Evolutionary conservation across 2,888 invertebrate genomes (phyloP), one percentile per base, ranked within the genome.

Genomic region (Eugnorisma glareosa): DNA sequence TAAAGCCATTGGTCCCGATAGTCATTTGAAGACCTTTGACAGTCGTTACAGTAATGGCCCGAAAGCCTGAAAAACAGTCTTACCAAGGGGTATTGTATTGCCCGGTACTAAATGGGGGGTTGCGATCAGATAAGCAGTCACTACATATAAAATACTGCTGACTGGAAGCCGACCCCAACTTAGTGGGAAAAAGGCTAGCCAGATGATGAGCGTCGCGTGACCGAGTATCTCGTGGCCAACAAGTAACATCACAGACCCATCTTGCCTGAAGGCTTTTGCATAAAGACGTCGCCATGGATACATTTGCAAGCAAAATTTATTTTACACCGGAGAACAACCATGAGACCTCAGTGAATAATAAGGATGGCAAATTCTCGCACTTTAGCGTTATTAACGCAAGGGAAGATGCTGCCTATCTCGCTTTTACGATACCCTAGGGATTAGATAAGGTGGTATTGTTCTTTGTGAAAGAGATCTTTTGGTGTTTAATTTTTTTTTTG

Each of bases 271-370:
- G 82, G 68, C 68, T 82, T 40, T 80, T 69, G 59, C 51, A 63
- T 75, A 82, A 81, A 67, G 82, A 82, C 81, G 66, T 64, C 18
- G 21, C 75, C 63, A 69, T 40, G 66, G 77, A 51, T 59, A 76
- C 40, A 82, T 79, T 79, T 67, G 75, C 75, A 63, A 63, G 31
- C n/a, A 61, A 67, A 82, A 67, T 67, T 69, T 82, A 82, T 67
- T 82, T 67, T 82, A 77, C 43, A 8, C 67, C 2, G 2, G 57
- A 63, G 67, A 64, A 3, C 67, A 35, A 24, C 57, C 77, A 82
- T 6, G 24, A 77, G 57, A 66, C 66, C 66, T 79, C 61, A 24
- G 35, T 81, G 79, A 83, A 79, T 73, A 82, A 73, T 72, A 69
- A 63, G 67, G 59, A 67, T 70, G 69, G 70, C 43, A 85, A 85